A percentile compares a stretch with the other conserved stretches of the same genome.
Evolutionary conservation across 1,140 invertebrate species (phyloP).

Genomic region (Neelides sp.): DNA sequence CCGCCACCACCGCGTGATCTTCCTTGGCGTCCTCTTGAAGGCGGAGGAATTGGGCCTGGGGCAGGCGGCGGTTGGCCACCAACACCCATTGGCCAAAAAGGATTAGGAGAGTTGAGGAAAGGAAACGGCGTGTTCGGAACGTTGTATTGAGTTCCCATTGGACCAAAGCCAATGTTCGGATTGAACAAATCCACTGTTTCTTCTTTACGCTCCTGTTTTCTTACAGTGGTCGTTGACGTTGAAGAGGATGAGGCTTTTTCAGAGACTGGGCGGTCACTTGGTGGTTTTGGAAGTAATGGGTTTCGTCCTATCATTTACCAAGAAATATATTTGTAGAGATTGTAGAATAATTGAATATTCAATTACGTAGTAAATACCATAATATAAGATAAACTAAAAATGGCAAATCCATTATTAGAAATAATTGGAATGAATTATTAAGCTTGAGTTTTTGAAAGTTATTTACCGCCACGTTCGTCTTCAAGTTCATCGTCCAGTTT

Average conservation of each 20-base stretch:
- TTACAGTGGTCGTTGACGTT: not conserved
- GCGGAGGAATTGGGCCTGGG: slow-evolving; percentile 9
- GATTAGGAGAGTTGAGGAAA: not conserved
- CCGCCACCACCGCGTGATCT: slow-evolving; percentile 4
- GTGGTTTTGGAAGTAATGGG: slow-evolving; percentile 18
- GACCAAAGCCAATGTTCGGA: slow-evolving; percentile 29
- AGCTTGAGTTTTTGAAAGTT: not conserved
- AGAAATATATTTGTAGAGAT: not conserved
- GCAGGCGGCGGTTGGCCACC: not conserved
- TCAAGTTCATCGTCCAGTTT: slow-evolving; percentile 31
- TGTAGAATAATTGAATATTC: no score
- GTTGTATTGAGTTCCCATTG: slow-evolving; percentile 25
- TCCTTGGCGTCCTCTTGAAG: not conserved
- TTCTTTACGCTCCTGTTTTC: no score
- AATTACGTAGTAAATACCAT: no score
- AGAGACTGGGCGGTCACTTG: not conserved
- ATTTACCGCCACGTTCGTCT: slow-evolving; percentile 26
- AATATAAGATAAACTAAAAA: no score
- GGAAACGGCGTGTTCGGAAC: not conserved
- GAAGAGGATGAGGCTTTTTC: not conserved
- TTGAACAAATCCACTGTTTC: slow-evolving; percentile 20
- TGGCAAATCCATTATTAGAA: not conserved
- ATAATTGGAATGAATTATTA: not conserved
- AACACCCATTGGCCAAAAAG: not conserved
- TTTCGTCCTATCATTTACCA: slow-evolving; percentile 13